A percentile compares a stretch with the other conserved stretches of the same genome.
These are phyloP conservation scores for Sphinx pinastri DNA, from an alignment of 2,888 invertebrate species.

Conservation along the genomic window DNA sequence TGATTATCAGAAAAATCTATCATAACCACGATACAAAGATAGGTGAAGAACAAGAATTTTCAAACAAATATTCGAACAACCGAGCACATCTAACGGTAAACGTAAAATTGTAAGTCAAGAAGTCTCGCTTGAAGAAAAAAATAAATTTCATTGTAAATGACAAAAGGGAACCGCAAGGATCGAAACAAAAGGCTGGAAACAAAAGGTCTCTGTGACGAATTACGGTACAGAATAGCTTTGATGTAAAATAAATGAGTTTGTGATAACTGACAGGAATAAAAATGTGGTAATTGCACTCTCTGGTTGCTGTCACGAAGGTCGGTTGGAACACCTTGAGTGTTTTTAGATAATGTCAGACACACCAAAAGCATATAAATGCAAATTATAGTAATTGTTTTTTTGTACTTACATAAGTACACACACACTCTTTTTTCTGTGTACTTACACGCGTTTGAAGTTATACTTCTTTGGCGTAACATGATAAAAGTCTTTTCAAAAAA, in stretches of 20 bases:
- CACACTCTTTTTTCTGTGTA: no score
- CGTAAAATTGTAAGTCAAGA: conserved; percentile 45
- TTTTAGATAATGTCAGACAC: background rate
- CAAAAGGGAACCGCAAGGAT: conserved; percentile 66
- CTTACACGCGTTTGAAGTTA: no score
- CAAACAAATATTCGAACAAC: background rate
- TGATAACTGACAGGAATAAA: conserved; percentile 23
- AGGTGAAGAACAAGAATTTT: background rate
- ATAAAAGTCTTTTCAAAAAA: no score
- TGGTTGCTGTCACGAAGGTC: background rate
- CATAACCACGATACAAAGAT: background rate
- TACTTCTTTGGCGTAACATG: no score
- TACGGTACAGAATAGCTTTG: conserved; percentile 39
- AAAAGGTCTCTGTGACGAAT: conserved; percentile 55
- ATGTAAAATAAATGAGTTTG: conserved; percentile 31
- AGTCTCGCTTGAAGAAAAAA: conserved; percentile 56
- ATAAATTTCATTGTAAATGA: conserved; percentile 60
- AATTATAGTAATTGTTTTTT: no score
- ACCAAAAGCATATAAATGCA: background rate
- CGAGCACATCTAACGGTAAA: conserved; percentile 37
- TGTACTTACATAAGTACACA: no score
- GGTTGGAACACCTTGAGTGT: background rate
- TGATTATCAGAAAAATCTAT: conserved; percentile 17
- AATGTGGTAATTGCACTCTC: conserved; percentile 6
- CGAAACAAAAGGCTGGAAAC: conserved; percentile 62